Evolutionary conservation across 2,113 vertebrate species (phyloP).

Genomic region (Thomomys bottae): DNA sequence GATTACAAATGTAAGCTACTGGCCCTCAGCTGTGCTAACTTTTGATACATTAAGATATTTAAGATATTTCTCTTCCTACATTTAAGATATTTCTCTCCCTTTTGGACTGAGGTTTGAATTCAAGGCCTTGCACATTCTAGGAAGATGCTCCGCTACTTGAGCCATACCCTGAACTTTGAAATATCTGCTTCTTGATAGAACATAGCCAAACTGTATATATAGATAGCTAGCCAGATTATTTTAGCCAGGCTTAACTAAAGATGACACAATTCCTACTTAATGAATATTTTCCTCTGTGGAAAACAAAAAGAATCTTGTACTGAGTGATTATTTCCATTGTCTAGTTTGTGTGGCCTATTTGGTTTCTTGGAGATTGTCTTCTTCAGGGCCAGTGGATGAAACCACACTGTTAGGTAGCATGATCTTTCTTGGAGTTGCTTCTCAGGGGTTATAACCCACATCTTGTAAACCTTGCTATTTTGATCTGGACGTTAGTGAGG

Average conservation of each 20-base stretch:
- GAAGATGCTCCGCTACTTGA: too few relatives aligned
- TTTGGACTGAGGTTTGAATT: too few relatives aligned
- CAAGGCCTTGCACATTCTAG: too few relatives aligned
- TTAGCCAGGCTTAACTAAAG: constrained; percentile 12
- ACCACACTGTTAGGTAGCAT: background rate
- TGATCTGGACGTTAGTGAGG: background rate
- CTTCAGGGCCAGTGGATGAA: background rate
- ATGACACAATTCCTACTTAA: background rate
- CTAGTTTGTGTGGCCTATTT: constrained; percentile 22
- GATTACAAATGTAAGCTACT: too few relatives aligned
- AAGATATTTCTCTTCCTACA: too few relatives aligned
- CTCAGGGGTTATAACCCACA: background rate
- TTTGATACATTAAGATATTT: constrained; percentile 35
- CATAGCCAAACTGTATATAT: background rate
- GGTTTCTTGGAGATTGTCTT: constrained; percentile 33
- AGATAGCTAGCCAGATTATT: constrained; percentile 11
- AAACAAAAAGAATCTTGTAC: background rate
- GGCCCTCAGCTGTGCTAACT: background rate
- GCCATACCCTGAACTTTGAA: background rate
- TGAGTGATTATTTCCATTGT: background rate
- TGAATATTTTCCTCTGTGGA: background rate
- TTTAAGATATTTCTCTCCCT: too few relatives aligned
- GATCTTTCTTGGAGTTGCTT: constrained; percentile 27
- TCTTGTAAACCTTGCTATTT: background rate
- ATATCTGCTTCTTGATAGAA: constrained; percentile 9